Evolutionary conservation across 2,797 vertebrate genomes (phyloP), one percentile per base, ranked within the genome.

Genomic region (Esox masquinongy): DNA sequence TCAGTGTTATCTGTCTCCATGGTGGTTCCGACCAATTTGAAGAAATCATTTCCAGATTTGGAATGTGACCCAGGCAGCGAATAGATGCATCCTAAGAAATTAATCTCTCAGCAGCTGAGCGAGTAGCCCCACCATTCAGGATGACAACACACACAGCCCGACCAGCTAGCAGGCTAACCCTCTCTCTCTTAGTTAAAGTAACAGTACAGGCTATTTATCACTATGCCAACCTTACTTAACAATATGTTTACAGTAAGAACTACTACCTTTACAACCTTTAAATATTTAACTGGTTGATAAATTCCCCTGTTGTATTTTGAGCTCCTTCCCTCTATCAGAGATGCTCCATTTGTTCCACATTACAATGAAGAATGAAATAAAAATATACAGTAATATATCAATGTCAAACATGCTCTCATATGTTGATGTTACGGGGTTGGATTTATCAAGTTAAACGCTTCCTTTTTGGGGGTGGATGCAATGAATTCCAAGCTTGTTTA

Each of bases 401-500:
- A 77, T 78, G 84, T 83, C n/a, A 86, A 84, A 86, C 80, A 73
- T 73, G 76, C 76, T 79, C 76, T 83, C 71, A 61, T 61, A 61
- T 29, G 17, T 83, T 71, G 75, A 79, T 75, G 15, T 43, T 79
- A 77, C 70, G 82, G 79, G 15, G 19, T 16, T n/a, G 26, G 26
- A 26, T 29, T 68, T 2, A 73, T 85, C 79, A 79, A 83, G 72
- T 80, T 80, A 76, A 79, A 84, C 66, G 77, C 74, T 85, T 82
- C 77, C 72, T 68, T 70, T 85, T 79, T 80, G 83, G 75, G 74
- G 61, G 68, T 78, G 78, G 77, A 85, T 79, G 84, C 73, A 89
- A 90, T 86, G 88, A 89, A 92, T 89, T 89, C 90, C 88, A 77
- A 90, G 86, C 89, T 90, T 92, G 92, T 93, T 94, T 93, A 91